A percentile compares a stretch with the other conserved stretches of the same genome.
Evolutionary conservation across 2,888 invertebrate species (phyloP).

Genomic region (Teleiodes luculella): DNA sequence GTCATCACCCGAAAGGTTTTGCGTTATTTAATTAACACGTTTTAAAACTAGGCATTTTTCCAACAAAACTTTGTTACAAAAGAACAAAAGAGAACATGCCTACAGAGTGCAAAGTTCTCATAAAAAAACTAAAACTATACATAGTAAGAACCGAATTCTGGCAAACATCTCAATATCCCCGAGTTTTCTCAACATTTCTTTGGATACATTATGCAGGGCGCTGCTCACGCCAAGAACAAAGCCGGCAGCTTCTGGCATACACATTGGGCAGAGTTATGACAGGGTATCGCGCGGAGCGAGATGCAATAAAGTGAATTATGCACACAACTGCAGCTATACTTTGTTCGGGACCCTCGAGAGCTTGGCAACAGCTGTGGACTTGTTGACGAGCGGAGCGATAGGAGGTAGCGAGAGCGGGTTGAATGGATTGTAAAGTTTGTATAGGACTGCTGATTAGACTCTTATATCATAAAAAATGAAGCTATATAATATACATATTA

Average conservation of each 20-base stretch:
- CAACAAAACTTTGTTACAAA: too few species aligned
- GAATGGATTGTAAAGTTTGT: background rate
- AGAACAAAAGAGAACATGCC: too few species aligned
- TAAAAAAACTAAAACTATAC: too few species aligned
- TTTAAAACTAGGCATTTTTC: too few species aligned
- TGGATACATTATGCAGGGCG: constrained; percentile 10
- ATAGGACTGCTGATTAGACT: too few species aligned
- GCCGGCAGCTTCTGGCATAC: constrained; percentile 5
- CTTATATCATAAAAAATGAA: too few species aligned
- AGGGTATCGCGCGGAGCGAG: constrained; percentile 41
- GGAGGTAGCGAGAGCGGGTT: constrained; percentile 13
- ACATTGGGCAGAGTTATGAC: constrained; percentile 47
- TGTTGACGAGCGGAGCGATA: constrained; percentile 27
- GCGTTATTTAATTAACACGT: too few species aligned
- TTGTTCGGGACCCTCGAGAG: constrained; percentile 55
- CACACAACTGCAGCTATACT: constrained; percentile 71
- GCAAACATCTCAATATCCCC: background rate
- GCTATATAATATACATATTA: too few species aligned
- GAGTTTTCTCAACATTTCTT: constrained; percentile 5
- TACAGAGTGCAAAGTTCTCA: too few species aligned
- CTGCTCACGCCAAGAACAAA: constrained; percentile 2
- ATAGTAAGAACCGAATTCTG: background rate
- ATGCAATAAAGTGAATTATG: constrained; percentile 74
- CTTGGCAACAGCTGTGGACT: constrained; percentile 15
- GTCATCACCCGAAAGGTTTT: too few species aligned